Percentiles rank a stretch among this genome's conserved stretches.
Conservation (phyloP, 2,113 vertebrate genomes). For the Ageneiosus marmoratus region DNA sequence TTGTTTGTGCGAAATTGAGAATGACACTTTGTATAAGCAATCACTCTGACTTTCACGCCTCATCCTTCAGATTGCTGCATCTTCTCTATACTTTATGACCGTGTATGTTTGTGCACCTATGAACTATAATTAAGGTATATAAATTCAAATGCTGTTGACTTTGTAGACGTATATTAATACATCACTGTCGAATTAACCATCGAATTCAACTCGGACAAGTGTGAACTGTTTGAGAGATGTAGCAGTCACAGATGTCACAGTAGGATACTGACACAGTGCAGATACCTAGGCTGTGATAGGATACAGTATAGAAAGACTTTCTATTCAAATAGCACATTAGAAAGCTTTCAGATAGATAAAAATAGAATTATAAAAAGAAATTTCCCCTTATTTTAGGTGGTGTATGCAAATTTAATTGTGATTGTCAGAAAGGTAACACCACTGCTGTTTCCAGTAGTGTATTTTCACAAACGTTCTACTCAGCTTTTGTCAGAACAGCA, state of each 20-base stretch:
- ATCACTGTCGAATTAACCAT: not conserved
- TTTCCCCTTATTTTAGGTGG: no score
- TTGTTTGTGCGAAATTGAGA: constrained; percentile 46
- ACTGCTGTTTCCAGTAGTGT: no score
- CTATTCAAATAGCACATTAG: not conserved
- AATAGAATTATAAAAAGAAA: no score
- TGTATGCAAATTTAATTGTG: no score
- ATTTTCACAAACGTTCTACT: not conserved
- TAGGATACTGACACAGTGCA: not conserved
- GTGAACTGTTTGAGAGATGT: not conserved
- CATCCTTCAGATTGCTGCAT: constrained; percentile 33
- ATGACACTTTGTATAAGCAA: constrained; percentile 54
- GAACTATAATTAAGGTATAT: not conserved
- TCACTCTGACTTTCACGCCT: constrained; percentile 54
- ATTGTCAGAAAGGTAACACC: not conserved
- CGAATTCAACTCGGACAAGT: not conserved
- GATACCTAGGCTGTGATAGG: not conserved
- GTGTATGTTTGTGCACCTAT: not conserved
- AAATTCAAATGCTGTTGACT: not conserved
- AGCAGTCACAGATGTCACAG: not conserved
- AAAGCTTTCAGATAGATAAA: not conserved
- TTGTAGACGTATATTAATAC: not conserved
- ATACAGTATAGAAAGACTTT: not conserved
- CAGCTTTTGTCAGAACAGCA: not conserved
- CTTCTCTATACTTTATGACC: not conserved